These are phyloP conservation scores for Channa striata DNA, from an alignment of 2,797 vertebrate genomes.

Conservation along the genomic window DNA sequence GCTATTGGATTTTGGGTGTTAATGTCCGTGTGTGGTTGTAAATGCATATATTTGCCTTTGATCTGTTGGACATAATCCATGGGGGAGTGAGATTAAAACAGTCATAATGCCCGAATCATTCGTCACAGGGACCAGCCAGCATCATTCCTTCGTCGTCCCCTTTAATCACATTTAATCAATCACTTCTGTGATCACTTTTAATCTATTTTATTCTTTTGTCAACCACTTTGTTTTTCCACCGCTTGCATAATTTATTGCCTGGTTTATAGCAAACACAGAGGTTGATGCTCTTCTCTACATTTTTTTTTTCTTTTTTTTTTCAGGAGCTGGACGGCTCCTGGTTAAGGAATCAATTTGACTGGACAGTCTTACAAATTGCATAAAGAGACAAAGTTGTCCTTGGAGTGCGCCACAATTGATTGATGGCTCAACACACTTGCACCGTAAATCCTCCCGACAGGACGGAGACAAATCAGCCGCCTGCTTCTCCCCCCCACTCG, in stretches of 20 bases:
- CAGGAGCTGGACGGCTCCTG: conserved; percentile 74
- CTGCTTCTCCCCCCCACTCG: conserved; percentile 49
- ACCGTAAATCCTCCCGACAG: conserved; percentile 85
- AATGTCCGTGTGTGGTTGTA: conserved; percentile 32
- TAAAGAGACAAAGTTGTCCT: conserved; percentile 86
- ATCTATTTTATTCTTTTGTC: conserved; percentile 65
- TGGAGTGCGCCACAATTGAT: conserved; percentile 82
- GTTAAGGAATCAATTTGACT: conserved; percentile 88
- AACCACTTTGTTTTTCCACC: conserved; percentile 69
- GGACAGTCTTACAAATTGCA: conserved; percentile 87
- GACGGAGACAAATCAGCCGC: conserved; percentile 79
- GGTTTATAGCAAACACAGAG: conserved; percentile 71
- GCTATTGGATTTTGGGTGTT: conserved; percentile 21
- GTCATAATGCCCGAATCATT: conserved; percentile 58
- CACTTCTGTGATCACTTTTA: conserved; percentile 64
- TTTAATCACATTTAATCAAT: conserved; percentile 73
- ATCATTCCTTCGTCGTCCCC: conserved; percentile 63
- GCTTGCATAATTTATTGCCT: conserved; percentile 71
- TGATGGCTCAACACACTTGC: conserved; percentile 83
- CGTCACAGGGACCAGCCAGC: conserved; percentile 47
- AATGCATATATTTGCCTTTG: conserved; percentile 39
- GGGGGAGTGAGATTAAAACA: conserved; percentile 51
- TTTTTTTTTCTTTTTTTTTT: conserved; percentile 57
- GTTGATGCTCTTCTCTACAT: conserved; percentile 74
- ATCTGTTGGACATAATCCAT: conserved; percentile 43